Evolutionary conservation across 1,140 invertebrate species (phyloP).

Genomic region (Aplysia californica): DNA sequence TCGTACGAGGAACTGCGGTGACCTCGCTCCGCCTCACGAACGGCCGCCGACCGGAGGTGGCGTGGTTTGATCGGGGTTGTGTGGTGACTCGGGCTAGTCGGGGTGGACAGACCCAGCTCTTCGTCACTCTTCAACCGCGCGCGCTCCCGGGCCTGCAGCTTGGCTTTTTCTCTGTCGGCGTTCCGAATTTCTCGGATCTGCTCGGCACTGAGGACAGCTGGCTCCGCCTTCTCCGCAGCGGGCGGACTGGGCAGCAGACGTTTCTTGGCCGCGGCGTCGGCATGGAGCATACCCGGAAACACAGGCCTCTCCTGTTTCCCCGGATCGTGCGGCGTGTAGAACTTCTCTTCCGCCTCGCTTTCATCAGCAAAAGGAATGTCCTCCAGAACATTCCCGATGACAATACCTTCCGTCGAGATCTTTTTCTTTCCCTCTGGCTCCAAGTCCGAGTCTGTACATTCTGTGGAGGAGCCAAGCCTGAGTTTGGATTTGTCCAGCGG

Average conservation of each 20-base stretch:
- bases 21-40: too few species aligned
- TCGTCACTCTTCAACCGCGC: conserved; percentile 46
- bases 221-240: conserved; percentile 4
- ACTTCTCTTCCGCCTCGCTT: conserved; percentile 55
- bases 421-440: conserved; percentile 35
- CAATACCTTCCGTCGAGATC: conserved; percentile 45
- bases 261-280: conserved; percentile 38
- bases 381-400: background rate
- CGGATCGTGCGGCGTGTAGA: conserved; percentile 54
- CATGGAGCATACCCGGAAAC: conserved; percentile 27
- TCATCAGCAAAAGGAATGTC: conserved; percentile 64
- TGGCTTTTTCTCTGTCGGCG: conserved; percentile 45
- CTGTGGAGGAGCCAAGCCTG: conserved; percentile 31
- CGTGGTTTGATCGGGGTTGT: background rate
- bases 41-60: background rate
- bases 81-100: background rate
- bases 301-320: conserved; percentile 36
- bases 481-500: conserved; percentile 33
- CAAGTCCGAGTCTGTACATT: conserved; percentile 27
- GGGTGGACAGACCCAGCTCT: conserved; percentile 33
- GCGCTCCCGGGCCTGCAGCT: conserved; percentile 37
- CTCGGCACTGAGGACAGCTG: conserved; percentile 32
- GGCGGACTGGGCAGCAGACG: conserved; percentile 50
- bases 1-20: conserved; percentile 40
- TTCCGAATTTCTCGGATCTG: conserved; percentile 42